Base-by-base conservation (phyloP, 2,797 vertebrate species). In the Pseudochromis fuscus region DNA sequence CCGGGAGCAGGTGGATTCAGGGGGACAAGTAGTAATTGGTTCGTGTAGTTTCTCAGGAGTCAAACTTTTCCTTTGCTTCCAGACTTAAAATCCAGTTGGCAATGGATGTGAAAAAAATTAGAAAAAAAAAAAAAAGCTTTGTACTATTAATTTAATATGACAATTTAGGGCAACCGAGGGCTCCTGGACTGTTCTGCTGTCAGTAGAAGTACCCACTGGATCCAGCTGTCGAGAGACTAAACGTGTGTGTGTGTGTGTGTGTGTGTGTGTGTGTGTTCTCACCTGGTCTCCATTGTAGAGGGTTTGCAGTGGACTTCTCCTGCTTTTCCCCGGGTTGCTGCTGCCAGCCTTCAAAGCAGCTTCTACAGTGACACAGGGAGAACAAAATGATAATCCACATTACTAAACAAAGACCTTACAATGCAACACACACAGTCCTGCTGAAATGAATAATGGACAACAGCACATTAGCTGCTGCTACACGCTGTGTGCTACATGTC, bases 211-310 rank as follows among this genome's bases (percentile, higher is more conserved):
- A 77, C 61, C 67, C 66, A 44, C 49, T 64, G 73, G 79, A 85
- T 80, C 52, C 82, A 77, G 56, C 51, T 61, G 59, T 72, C 75
- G 51, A 82, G 76, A 85, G 71, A 72, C 25, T 82, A 51, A 68
- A 35, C 52, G 35, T 48, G 57, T 63, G 56, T 63, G 51, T 73
- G 16, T 46, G 35, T 48, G 44, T 35, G 44, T 50, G 28, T 37
- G n/a, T 67, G 12, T 21, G 44, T 30, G 27, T 46, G 38, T 19
- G 5, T 51, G 27, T 50, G 37, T 50, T 44, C 77, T 93, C 89
- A 98, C 97, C 96, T 96, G 95, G 72, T 96, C 94, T 80, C 92
- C 93, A 56, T 96, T 94, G 3, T 95, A 94, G 2, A 97, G 90
- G 4, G 91, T 86, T 89, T 97, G 96, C 67, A 97, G 91, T 0